Conservation (phyloP, 2,797 vertebrate genomes). For the Coranthus polyacanthus region DNA sequence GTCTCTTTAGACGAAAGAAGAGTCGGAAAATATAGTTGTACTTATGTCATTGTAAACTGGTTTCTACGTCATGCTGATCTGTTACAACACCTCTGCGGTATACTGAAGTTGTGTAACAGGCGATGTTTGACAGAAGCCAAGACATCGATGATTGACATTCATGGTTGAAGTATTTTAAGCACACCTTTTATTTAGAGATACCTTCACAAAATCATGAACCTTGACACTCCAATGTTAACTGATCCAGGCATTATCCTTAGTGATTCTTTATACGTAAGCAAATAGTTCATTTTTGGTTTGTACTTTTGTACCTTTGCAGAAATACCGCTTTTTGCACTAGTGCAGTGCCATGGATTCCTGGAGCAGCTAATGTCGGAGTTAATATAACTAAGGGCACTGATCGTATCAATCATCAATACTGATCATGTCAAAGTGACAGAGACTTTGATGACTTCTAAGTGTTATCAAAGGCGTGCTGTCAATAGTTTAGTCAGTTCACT, state of each 20-base stretch:
- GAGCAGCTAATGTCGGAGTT: constrained; percentile 15
- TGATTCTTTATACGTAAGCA: constrained; percentile 11
- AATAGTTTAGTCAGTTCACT: constrained; percentile 7
- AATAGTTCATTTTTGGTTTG: constrained; percentile 26
- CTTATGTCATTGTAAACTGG: constrained; percentile 13
- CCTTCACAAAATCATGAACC: constrained; percentile 4
- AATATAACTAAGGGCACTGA: not conserved
- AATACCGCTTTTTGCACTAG: constrained; percentile 15
- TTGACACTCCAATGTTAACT: constrained; percentile 16
- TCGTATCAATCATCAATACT: constrained; percentile 6
- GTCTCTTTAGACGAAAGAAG: constrained; percentile 11
- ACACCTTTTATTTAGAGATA: not conserved
- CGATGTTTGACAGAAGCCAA: constrained; percentile 10
- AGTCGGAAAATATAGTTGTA: constrained; percentile 36
- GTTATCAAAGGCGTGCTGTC: constrained; percentile 14
- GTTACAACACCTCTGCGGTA: constrained; percentile 19
- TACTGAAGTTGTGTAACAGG: not conserved
- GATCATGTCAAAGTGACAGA: constrained; percentile 11
- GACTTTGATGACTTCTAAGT: constrained; percentile 5
- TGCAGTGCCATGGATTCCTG: constrained; percentile 39
- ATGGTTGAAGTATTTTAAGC: too few species aligned
- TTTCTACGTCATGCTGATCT: constrained; percentile 15
- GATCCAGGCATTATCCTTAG: constrained; percentile 16
- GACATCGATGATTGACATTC: constrained; percentile 22
- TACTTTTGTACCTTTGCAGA: constrained; percentile 49